phyloP scores from a whole-genome alignment of 1,140 invertebrate genomes.

The Bombyx mandarina region DNA sequence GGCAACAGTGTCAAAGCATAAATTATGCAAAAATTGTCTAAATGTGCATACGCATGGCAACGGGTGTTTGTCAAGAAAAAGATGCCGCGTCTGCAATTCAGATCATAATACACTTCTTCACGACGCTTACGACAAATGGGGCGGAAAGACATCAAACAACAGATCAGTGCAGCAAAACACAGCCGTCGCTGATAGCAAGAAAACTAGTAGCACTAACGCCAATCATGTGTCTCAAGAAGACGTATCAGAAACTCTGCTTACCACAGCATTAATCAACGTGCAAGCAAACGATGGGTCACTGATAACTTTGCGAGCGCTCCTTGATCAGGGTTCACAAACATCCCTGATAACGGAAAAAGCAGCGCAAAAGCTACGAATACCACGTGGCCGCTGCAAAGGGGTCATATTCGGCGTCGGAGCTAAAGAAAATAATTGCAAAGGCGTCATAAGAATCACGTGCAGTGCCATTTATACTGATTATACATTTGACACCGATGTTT shows the following conservation, averaged over 20 bases:
- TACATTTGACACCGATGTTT: conserved; percentile 14
- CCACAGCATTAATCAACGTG: conserved; percentile 14
- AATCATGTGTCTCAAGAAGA: conserved; percentile 2
- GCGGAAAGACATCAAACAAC: not conserved
- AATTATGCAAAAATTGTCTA: no score
- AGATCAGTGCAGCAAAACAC: not conserved
- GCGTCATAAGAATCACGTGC: conserved; percentile 11
- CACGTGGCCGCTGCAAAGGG: conserved; percentile 12
- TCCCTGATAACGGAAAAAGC: conserved; percentile 16
- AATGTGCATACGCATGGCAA: no score
- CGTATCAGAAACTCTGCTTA: conserved; percentile 11
- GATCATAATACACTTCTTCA: conserved; percentile 20
- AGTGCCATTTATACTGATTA: conserved; percentile 12
- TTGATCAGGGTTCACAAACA: conserved; percentile 19
- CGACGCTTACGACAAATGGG: conserved; percentile 7
- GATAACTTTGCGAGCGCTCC: conserved; percentile 12
- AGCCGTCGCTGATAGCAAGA: no score
- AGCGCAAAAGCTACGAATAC: conserved; percentile 13
- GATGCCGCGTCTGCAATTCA: conserved; percentile 15
- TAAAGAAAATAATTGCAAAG: conserved; percentile 18
- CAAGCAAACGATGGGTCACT: conserved; percentile 4
- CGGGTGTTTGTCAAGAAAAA: conserved; percentile 9
- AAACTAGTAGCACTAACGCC: not conserved
- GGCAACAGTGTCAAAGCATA: no score
- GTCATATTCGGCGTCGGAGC: conserved; percentile 16